Percentiles rank a stretch among this genome's conserved stretches.
These are phyloP conservation scores for Poliocrania exsul DNA, from an alignment of 2,797 vertebrate species.

Conservation along the genomic window DNA sequence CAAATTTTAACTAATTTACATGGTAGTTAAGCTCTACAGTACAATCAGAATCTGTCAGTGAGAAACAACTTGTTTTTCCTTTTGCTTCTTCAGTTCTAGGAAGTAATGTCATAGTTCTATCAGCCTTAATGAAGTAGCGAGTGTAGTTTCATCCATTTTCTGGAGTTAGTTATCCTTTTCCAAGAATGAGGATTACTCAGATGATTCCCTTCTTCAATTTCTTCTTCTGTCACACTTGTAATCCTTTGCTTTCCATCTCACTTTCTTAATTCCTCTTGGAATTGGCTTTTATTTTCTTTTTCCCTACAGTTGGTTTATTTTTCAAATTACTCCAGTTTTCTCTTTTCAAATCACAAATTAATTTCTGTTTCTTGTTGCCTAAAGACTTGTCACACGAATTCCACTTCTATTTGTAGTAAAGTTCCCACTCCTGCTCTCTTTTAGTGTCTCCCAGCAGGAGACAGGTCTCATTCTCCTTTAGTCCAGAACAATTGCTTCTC, in stretches of 20 bases:
- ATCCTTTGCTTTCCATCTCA: not conserved
- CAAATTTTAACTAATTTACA: slow-evolving; percentile 66
- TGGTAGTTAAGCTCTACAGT: slow-evolving; percentile 5
- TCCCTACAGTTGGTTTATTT: not conserved
- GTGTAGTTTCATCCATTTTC: not conserved
- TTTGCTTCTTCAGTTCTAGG: slow-evolving; percentile 45
- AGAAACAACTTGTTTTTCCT: slow-evolving; percentile 51
- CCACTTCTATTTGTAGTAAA: not conserved
- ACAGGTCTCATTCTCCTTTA: not conserved
- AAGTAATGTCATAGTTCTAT: not conserved
- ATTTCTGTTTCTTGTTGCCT: not conserved
- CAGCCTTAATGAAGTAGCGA: slow-evolving; percentile 5
- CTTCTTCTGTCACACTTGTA: not conserved
- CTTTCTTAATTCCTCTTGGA: not conserved
- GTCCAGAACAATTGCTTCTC: not conserved
- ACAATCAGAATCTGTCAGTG: slow-evolving; percentile 56
- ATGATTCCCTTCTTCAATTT: not conserved
- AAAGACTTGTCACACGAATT: not conserved
- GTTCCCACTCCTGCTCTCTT: not conserved
- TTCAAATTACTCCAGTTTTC: not conserved
- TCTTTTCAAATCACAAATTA: not conserved
- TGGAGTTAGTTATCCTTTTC: not conserved
- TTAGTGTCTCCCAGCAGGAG: not conserved
- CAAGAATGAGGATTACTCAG: not conserved
- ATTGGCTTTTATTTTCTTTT: not conserved